phyloP scores from a whole-genome alignment of 2,797 vertebrate species.

The Acrocephalus scirpaceus region DNA sequence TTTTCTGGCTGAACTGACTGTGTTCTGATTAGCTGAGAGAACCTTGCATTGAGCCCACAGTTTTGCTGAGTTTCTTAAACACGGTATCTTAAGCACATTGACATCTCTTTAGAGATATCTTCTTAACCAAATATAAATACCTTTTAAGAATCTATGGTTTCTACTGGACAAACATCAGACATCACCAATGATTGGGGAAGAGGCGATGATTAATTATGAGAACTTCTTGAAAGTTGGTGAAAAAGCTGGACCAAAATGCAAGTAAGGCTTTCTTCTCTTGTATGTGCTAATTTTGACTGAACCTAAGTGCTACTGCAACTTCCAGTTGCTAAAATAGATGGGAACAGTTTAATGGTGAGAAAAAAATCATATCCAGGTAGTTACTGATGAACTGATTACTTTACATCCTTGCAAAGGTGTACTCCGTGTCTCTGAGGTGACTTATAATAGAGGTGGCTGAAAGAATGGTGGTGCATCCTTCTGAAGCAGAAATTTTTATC shows the following conservation, averaged over 20 bases:
- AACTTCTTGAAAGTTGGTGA: constrained; percentile 92
- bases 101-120: not conserved
- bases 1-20: not conserved
- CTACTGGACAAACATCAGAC: constrained; percentile 97
- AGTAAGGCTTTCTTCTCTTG: constrained; percentile 77
- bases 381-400: not conserved
- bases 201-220: constrained; percentile 98
- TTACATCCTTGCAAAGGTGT: not conserved
- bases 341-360: not conserved
- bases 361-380: not conserved
- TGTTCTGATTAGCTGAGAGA: not conserved
- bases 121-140: not conserved
- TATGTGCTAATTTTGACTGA: not conserved
- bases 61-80: not conserved
- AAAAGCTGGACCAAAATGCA: constrained; percentile 93
- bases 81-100: not conserved
- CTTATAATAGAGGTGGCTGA: not conserved
- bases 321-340: not conserved
- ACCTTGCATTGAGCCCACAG: not conserved
- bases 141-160: constrained; percentile 93
- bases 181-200: constrained; percentile 89
- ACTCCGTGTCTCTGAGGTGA: not conserved
- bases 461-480: not conserved
- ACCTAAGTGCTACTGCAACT: not conserved
- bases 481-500: not conserved